Conservation (phyloP, 1,140 invertebrate genomes). For the Hylaeus anthracinus region DNA sequence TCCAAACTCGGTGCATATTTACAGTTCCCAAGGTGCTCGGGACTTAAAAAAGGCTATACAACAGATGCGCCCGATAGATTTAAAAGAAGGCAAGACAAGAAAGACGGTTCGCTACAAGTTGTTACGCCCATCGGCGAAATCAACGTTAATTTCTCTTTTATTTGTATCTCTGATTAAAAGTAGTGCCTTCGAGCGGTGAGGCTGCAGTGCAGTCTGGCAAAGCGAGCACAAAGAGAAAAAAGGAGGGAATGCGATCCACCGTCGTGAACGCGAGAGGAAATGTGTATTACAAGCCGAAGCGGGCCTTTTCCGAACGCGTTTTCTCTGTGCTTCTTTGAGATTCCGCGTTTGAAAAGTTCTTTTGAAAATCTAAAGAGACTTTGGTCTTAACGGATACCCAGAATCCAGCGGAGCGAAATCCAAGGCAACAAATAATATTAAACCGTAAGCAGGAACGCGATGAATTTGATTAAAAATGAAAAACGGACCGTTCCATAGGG, state of each 20-base stretch:
- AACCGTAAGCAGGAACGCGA: not conserved
- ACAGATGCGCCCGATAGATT: not conserved
- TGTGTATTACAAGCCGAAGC: constrained; percentile 40
- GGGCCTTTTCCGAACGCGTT: constrained; percentile 17
- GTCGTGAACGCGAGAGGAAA: constrained; percentile 28
- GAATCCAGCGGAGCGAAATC: constrained; percentile 11
- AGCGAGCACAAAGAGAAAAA: not conserved
- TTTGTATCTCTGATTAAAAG: constrained; percentile 42
- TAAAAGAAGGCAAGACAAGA: constrained; percentile 1
- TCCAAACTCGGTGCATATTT: too few species aligned
- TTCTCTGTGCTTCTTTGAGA: constrained; percentile 4
- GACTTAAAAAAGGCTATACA: not conserved
- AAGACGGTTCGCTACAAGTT: constrained; percentile 12
- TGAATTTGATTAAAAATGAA: constrained; percentile 12
- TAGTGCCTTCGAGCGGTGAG: constrained; percentile 28
- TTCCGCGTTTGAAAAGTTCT: constrained; percentile 28
- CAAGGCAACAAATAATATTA: constrained; percentile 38
- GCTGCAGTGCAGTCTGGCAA: not conserved
- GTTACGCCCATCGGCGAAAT: constrained; percentile 36
- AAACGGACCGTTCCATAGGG: not conserved
- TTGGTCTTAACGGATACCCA: constrained; percentile 39
- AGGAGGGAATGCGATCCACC: constrained; percentile 14
- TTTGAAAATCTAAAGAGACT: constrained; percentile 38
- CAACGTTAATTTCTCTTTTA: constrained; percentile 28
- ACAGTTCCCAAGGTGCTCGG: not conserved